Evolutionary conservation across 1,140 invertebrate genomes (phyloP).

Genomic region (Drosophila lacertosa): DNA sequence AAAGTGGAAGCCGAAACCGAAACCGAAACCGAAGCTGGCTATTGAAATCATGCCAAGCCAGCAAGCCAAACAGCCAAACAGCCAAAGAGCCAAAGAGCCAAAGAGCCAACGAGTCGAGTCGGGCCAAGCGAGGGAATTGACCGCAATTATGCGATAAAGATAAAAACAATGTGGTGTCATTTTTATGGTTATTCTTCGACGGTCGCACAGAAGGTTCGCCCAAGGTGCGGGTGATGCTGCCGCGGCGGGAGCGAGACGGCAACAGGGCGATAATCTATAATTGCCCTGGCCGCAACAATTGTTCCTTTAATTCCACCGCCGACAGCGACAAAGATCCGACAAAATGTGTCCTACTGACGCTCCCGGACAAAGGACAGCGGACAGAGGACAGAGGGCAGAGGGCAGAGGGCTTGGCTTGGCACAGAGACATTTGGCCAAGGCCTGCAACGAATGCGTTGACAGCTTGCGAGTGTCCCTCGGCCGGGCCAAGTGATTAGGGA

Average conservation of each 20-base stretch:
- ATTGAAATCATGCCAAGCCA: conserved; percentile 56
- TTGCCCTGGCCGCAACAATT: conserved; percentile 74
- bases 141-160: conserved; percentile 82
- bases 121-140: conserved; percentile 58
- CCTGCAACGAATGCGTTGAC: conserved; percentile 79
- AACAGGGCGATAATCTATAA: conserved; percentile 77
- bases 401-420: background rate
- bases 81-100: conserved; percentile 3
- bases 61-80: conserved; percentile 12
- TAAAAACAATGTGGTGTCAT: conserved; percentile 82
- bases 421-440: conserved; percentile 74
- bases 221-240: conserved; percentile 36
- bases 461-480: conserved; percentile 60
- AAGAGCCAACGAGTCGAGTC: conserved; percentile 21
- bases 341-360: conserved; percentile 63
- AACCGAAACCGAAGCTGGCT: too few species aligned
- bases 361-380: background rate
- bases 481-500: conserved; percentile 68
- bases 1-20: conserved; percentile 53
- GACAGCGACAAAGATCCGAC: conserved; percentile 29
- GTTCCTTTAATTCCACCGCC: conserved; percentile 69
- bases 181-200: conserved; percentile 68
- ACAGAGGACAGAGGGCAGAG: background rate
- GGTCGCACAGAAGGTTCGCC: conserved; percentile 21
- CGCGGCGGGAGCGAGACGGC: conserved; percentile 12